phyloP scores from a whole-genome alignment of 2,113 vertebrate species.

The Synodontis membranacea region DNA sequence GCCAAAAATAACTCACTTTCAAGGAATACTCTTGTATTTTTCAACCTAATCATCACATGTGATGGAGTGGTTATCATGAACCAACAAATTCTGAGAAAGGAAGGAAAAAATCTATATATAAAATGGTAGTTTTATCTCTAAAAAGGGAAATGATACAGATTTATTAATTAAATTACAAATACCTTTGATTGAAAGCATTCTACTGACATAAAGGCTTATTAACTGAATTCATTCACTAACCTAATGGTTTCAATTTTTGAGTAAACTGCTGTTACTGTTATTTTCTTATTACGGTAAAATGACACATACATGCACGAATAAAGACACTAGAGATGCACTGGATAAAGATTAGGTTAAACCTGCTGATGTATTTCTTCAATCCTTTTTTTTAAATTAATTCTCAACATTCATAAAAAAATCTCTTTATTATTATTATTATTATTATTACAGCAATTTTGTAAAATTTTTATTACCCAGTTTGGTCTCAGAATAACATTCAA shows the following conservation, averaged over 20 bases:
- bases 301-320: too few species aligned
- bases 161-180: neutral
- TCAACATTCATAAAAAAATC: too few species aligned
- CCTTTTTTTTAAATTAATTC: neutral
- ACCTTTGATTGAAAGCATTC: too few species aligned
- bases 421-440: too few species aligned
- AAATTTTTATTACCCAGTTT: too few species aligned
- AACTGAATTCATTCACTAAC: too few species aligned
- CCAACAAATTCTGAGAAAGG: neutral
- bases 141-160: neutral
- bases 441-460: too few species aligned
- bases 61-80: neutral
- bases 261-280: neutral
- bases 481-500: neutral
- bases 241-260: too few species aligned
- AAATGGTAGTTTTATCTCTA: neutral
- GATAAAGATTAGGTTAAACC: neutral
- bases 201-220: too few species aligned
- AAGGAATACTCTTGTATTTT: neutral
- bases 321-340: neutral
- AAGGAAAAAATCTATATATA: neutral
- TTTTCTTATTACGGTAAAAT: neutral
- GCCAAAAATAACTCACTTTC: constrained; percentile 5
- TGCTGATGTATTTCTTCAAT: neutral
- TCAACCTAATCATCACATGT: neutral